Evolutionary conservation across 2,113 vertebrate genomes (phyloP), one percentile per base, ranked within the genome.

Genomic region (Holacanthus passer): DNA sequence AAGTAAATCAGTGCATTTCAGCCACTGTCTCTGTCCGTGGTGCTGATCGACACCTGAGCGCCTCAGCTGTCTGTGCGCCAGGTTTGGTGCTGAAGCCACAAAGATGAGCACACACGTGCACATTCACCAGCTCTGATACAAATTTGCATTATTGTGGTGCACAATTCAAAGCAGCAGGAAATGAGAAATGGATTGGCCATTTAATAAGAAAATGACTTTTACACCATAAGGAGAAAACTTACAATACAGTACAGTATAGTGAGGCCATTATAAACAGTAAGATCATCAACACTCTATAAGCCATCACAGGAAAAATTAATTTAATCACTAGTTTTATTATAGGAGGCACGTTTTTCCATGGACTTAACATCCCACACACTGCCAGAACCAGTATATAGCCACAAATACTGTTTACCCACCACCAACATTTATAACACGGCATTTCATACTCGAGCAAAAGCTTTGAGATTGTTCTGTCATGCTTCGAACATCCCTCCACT

Each of bases 1-100:
- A 52, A 37, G 20, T 67, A 14, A 27, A 45, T 27, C 19, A 10
- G 13, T 8, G 74, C 50, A 17, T 75, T 16, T 58, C 16, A 35
- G 50, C 31, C 1, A 52, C 35, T 31, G 79, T 2, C 81, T 71
- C 77, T 84, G 89, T 80, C 75, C 85, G 5, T 59, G 85, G 87
- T 83, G 82, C 82, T 85, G 76, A 82, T 20, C 6, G 27, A 64
- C 63, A 39, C 52, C 74, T 64, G 60, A 11, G 35, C 52, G 41
- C 8, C 19, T n/a, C 60, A 11, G 48, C 19, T 55, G 20, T 29
- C 56, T 32, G 6, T 7, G 68, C 55, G 24, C 29, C 37, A 32
- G 17, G 27, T 71, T n/a, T 52, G 31, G 29, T 41, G 39, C 48
- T 43, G 65, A 12, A 24, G 78, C 32, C 10, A 0, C 11, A 45